Evolutionary conservation across 2,113 vertebrate species (phyloP).

Genomic region (Hirundichthys speculiger): DNA sequence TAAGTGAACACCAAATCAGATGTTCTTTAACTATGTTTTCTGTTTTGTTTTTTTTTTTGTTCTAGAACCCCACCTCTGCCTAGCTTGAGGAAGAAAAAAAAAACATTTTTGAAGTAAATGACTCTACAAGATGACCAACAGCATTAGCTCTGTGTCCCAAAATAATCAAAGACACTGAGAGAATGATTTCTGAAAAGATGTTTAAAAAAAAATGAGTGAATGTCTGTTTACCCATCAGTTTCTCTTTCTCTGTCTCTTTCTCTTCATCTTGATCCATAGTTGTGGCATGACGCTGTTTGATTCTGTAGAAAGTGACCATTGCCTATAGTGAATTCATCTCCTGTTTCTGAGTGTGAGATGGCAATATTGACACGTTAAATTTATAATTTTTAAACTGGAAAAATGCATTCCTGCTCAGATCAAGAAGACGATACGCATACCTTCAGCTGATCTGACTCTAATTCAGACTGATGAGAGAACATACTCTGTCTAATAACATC

Average conservation of each 20-base stretch:
- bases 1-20: constrained; percentile 8
- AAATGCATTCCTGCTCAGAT: constrained; percentile 57
- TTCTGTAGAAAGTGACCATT: constrained; percentile 75
- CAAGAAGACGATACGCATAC: constrained; percentile 23
- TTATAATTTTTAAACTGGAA: constrained; percentile 49
- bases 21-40: constrained; percentile 20
- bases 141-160: constrained; percentile 47
- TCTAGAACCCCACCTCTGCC: constrained; percentile 46
- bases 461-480: constrained; percentile 50
- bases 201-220: constrained; percentile 64
- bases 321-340: constrained; percentile 70
- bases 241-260: constrained; percentile 35
- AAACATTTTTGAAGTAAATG: constrained; percentile 51
- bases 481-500: constrained; percentile 40
- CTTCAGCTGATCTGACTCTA: constrained; percentile 42
- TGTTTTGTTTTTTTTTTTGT: background rate
- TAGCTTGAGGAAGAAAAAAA: constrained; percentile 27
- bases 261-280: constrained; percentile 65
- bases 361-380: constrained; percentile 68
- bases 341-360: constrained; percentile 66
- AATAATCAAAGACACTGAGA: constrained; percentile 69
- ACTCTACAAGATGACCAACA: constrained; percentile 61
- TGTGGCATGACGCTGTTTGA: constrained; percentile 80
- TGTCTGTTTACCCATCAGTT: constrained; percentile 62
- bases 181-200: constrained; percentile 68